Conservation (phyloP, 1,140 invertebrate genomes). For the Colletes gigas region DNA sequence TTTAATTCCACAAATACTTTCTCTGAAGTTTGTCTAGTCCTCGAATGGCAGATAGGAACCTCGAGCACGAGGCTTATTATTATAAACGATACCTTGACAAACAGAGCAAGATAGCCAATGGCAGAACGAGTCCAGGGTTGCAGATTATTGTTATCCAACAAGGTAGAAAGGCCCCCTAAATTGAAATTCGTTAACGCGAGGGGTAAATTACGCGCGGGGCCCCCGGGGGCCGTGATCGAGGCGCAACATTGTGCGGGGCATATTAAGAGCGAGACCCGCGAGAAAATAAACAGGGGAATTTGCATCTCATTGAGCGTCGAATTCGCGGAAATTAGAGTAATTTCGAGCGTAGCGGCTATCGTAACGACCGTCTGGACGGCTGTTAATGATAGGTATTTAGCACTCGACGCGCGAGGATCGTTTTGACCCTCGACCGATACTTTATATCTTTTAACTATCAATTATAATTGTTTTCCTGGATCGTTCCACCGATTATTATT, state of each 20-base stretch:
- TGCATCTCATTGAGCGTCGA: slow-evolving; percentile 26
- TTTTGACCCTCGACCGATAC: background rate
- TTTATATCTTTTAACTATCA: background rate
- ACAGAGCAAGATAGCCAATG: too few relatives aligned
- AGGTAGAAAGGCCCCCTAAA: too few relatives aligned
- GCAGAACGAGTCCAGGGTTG: too few relatives aligned
- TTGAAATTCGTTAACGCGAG: background rate
- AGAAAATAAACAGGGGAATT: slow-evolving; percentile 41
- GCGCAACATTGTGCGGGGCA: background rate
- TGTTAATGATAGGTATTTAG: slow-evolving; percentile 45
- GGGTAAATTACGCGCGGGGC: slow-evolving; percentile 21
- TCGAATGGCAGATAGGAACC: too few relatives aligned
- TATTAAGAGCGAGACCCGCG: slow-evolving; percentile 19
- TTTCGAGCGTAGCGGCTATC: slow-evolving; percentile 29
- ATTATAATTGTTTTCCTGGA: slow-evolving; percentile 4
- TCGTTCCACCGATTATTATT: background rate
- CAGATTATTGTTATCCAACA: too few relatives aligned
- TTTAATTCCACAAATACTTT: too few relatives aligned
- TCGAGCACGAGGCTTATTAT: too few relatives aligned
- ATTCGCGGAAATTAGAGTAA: slow-evolving; percentile 45
- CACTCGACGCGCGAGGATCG: background rate
- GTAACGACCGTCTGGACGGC: slow-evolving; percentile 25
- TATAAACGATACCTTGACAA: too few relatives aligned
- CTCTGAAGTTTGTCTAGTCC: too few relatives aligned
- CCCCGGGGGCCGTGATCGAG: background rate